phyloP scores from a whole-genome alignment of 1,140 invertebrate genomes.

The Globodera rostochiensis region DNA sequence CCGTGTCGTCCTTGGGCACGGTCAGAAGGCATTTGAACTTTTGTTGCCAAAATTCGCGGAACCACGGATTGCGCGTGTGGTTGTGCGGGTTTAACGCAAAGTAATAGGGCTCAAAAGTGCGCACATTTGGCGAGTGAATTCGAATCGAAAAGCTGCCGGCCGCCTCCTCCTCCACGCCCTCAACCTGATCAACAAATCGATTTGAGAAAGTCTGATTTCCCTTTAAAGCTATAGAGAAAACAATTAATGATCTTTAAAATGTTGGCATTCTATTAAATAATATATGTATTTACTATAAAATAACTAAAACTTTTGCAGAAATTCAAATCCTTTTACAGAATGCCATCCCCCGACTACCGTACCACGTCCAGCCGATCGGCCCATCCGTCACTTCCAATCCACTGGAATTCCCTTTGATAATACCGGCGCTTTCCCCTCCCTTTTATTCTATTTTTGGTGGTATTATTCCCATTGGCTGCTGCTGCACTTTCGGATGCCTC shows the following conservation, averaged over 20 bases:
- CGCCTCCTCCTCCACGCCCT: slow-evolving; percentile 74
- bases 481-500: background rate
- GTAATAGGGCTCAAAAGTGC: slow-evolving; percentile 75
- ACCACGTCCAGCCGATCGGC: slow-evolving; percentile 52
- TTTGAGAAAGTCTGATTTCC: too few relatives aligned
- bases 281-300: background rate
- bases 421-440: background rate
- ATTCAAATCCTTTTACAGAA: too few relatives aligned
- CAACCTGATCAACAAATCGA: slow-evolving; percentile 71
- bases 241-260: slow-evolving; percentile 2
- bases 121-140: slow-evolving; percentile 76
- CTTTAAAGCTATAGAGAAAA: too few relatives aligned
- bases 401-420: slow-evolving; percentile 6
- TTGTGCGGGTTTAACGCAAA: slow-evolving; percentile 72
- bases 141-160: slow-evolving; percentile 76
- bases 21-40: slow-evolving; percentile 73
- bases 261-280: background rate
- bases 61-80: slow-evolving; percentile 75
- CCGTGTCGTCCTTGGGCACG: slow-evolving; percentile 62
- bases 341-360: background rate
- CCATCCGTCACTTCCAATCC: slow-evolving; percentile 57
- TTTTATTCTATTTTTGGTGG: slow-evolving; percentile 12
- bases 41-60: slow-evolving; percentile 77
- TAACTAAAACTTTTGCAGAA: too few relatives aligned
- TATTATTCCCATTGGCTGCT: slow-evolving; percentile 9